These are phyloP conservation scores for Dendronephthya gigantea DNA, from an alignment of 64 coral and sea anemone genomes.

Conservation along the genomic window DNA sequence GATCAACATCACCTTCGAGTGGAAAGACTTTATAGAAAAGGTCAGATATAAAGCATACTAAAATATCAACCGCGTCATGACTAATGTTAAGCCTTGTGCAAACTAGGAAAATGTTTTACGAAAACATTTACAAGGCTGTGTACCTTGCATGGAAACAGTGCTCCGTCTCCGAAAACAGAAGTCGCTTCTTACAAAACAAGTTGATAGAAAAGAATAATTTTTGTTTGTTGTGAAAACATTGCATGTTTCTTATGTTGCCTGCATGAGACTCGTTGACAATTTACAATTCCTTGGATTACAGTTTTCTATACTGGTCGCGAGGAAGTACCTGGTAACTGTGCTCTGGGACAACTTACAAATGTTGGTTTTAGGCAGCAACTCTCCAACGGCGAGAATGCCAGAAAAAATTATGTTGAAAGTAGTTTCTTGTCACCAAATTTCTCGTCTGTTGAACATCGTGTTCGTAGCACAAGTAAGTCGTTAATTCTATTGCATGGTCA, in stretches of 20 bases:
- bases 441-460: constrained; percentile 22
- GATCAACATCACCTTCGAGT: constrained; percentile 41
- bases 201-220: too few relatives aligned
- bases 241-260: too few relatives aligned
- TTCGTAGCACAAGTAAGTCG: constrained; percentile 70
- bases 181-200: too few relatives aligned
- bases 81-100: too few relatives aligned
- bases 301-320: constrained; percentile 53
- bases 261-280: too few relatives aligned
- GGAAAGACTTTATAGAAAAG: constrained; percentile 51
- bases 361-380: constrained; percentile 58
- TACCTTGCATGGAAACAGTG: too few relatives aligned
- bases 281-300: too few relatives aligned
- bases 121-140: too few relatives aligned
- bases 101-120: too few relatives aligned
- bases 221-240: too few relatives aligned
- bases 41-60: not conserved
- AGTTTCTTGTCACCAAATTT: constrained; percentile 72
- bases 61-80: too few relatives aligned
- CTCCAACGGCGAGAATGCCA: constrained; percentile 46
- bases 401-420: constrained; percentile 46
- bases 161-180: too few relatives aligned
- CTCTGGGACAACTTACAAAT: constrained; percentile 57
- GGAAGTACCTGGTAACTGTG: constrained; percentile 58
- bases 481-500: not conserved